phyloP scores from a whole-genome alignment of 1,140 invertebrate species.

The Drosophila subobscura region DNA sequence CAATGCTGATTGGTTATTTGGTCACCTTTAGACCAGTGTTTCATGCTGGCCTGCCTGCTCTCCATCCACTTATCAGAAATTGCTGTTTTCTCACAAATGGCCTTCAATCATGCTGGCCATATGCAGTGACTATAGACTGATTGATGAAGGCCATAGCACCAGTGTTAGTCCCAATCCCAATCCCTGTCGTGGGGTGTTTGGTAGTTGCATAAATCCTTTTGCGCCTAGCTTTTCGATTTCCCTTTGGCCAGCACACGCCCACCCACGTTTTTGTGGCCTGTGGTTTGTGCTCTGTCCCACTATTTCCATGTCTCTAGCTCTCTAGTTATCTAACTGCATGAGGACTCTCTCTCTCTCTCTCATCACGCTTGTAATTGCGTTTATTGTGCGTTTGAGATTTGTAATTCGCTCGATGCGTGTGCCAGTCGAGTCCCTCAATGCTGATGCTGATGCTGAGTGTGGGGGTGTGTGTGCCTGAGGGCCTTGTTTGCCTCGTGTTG shows the following conservation, averaged over 20 bases:
- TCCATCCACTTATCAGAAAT: slow-evolving; percentile 64
- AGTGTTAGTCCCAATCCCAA: slow-evolving; percentile 10
- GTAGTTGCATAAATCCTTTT: slow-evolving; percentile 43
- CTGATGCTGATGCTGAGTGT: not conserved
- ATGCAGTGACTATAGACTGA: slow-evolving; percentile 50
- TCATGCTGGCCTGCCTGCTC: not conserved
- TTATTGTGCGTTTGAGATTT: slow-evolving; percentile 81
- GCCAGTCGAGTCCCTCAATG: not conserved
- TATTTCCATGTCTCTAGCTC: not conserved
- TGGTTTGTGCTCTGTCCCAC: slow-evolving; percentile 31
- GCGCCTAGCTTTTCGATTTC: slow-evolving; percentile 60
- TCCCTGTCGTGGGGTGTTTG: no score
- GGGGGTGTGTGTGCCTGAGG: slow-evolving; percentile 10
- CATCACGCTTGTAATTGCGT: slow-evolving; percentile 66
- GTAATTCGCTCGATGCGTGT: slow-evolving; percentile 49
- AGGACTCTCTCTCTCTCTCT: not conserved
- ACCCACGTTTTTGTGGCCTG: slow-evolving; percentile 40
- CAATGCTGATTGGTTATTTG: slow-evolving; percentile 41
- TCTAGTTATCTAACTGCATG: not conserved
- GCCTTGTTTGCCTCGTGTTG: slow-evolving; percentile 58
- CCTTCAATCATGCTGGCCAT: slow-evolving; percentile 63
- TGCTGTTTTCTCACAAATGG: slow-evolving; percentile 63
- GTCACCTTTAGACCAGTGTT: slow-evolving; percentile 2
- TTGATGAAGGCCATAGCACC: slow-evolving; percentile 44
- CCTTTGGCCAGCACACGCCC: slow-evolving; percentile 19